Percentiles rank a stretch among this genome's conserved stretches.
phyloP scores from a whole-genome alignment of 2,113 vertebrate genomes.

The Rhipidura dahli region DNA sequence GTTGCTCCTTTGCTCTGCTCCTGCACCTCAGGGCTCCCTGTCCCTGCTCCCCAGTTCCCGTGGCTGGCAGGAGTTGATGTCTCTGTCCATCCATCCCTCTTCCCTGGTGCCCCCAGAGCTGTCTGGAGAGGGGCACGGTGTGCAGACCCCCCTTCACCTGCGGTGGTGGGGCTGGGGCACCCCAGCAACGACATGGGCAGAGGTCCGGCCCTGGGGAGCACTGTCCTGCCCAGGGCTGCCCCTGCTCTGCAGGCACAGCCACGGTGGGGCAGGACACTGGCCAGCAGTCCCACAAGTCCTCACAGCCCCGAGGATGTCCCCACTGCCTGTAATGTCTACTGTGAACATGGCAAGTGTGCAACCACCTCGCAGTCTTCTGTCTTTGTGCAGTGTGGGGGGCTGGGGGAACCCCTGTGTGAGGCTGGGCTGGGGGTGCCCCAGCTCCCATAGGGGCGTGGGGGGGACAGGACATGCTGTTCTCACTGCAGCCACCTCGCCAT shows the following conservation, averaged over 20 bases:
- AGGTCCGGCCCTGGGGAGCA: background rate
- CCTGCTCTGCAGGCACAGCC: background rate
- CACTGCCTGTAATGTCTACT: constrained; percentile 18
- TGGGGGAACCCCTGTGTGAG: fast-evolving
- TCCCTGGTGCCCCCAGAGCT: background rate
- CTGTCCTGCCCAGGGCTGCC: background rate
- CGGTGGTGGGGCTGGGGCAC: fast-evolving
- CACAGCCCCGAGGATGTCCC: background rate
- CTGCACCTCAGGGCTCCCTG: background rate
- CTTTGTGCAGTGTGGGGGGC: background rate
- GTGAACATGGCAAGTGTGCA: constrained; percentile 59
- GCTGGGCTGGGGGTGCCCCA: background rate
- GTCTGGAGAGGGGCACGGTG: fast-evolving
- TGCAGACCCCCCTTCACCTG: background rate
- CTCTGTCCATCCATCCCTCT: background rate
- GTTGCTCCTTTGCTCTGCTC: background rate
- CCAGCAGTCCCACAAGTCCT: background rate
- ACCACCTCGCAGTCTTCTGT: background rate
- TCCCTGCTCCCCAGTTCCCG: background rate
- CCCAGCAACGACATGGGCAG: fast-evolving
- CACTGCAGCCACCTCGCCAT: fast-evolving
- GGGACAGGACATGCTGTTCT: background rate
- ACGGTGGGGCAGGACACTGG: background rate
- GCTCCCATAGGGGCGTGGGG: fast-evolving
- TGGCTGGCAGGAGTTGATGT: background rate